phyloP scores from a whole-genome alignment of 2,113 vertebrate genomes.

The Cyprinodon brontotheroides region DNA sequence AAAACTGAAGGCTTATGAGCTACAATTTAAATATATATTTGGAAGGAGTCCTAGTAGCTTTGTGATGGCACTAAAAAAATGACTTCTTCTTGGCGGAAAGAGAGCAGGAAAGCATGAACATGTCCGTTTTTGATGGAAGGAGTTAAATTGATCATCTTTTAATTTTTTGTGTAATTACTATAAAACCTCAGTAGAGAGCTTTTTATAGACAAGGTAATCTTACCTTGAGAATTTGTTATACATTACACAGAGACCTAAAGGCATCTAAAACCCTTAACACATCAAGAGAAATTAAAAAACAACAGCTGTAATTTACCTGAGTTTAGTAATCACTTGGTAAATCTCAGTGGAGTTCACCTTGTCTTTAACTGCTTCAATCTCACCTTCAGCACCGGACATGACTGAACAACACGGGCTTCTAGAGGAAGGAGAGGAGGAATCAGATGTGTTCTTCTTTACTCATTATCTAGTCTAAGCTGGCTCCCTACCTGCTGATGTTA shows the following conservation, averaged over 20 bases:
- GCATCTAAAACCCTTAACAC: neutral
- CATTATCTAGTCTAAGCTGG: neutral
- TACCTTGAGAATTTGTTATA: too few relatives aligned
- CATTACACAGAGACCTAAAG: neutral
- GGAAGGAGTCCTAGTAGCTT: too few relatives aligned
- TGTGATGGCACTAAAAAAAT: too few relatives aligned
- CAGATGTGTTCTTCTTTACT: neutral
- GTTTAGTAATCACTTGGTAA: constrained; percentile 77
- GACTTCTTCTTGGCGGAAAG: too few relatives aligned
- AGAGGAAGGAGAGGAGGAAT: neutral
- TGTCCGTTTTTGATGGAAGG: too few relatives aligned
- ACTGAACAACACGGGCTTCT: constrained; percentile 45
- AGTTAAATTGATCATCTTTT: too few relatives aligned
- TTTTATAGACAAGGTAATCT: too few relatives aligned
- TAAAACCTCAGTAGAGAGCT: too few relatives aligned
- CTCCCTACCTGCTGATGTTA: constrained; percentile 58
- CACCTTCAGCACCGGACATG: constrained; percentile 61
- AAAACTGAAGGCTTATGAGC: too few relatives aligned
- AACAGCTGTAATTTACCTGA: constrained; percentile 76
- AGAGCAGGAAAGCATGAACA: too few relatives aligned
- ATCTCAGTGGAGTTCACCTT: constrained; percentile 81
- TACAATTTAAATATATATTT: too few relatives aligned
- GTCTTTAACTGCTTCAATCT: constrained; percentile 77
- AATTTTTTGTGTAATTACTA: too few relatives aligned
- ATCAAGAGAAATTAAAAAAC: neutral